Evolutionary conservation across 2,888 invertebrate species (phyloP), one percentile per base, ranked within the genome.

Genomic region (Mythimna vitellina): DNA sequence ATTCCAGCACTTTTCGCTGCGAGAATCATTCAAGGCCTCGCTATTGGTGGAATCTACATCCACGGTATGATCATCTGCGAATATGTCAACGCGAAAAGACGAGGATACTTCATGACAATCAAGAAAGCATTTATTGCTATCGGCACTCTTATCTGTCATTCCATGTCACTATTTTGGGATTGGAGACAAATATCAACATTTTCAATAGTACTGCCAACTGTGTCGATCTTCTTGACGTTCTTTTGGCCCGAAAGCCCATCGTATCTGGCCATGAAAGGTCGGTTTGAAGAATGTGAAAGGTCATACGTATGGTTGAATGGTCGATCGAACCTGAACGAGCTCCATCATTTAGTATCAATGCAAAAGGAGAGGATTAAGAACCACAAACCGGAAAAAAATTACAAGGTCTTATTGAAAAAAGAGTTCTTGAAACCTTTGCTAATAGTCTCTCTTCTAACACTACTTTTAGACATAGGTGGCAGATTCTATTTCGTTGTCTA

Each of bases 161-260:
- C 85, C 2, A 75, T 89, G 73, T 80, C 86, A 0, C 67, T 89
- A 3, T 73, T 80, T 54, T 87, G 86, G 78, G 70, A 80, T 17
- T 93, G 92, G 92, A 89, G 89, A 73, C 85, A 90, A 72, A 87
- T 92, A 32, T 83, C 88, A 6, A 63, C 70, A 1, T 71, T 89
- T 42, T 76, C 87, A 4, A 76, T 85, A 9, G 25, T 84, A 0
- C 68, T 83, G 0, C 67, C 83, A 17, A 35, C 80, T 3, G 0
- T 84, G 0, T 67, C 87, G 1, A 65, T 87, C 1, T 22, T 89
- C 0, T 10, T 89, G 22, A 87, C 89, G 0, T 68, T 83, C 0
- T 84, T 87, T n/a, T 92, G 91, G 89, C 87, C 88, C 0, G 92
- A 92, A 68, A 92, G 92, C 51, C 92, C 92, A 1, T 85, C 89